Evolutionary conservation across 2,113 vertebrate species (phyloP).

Genomic region (Erythrocebus patas): DNA sequence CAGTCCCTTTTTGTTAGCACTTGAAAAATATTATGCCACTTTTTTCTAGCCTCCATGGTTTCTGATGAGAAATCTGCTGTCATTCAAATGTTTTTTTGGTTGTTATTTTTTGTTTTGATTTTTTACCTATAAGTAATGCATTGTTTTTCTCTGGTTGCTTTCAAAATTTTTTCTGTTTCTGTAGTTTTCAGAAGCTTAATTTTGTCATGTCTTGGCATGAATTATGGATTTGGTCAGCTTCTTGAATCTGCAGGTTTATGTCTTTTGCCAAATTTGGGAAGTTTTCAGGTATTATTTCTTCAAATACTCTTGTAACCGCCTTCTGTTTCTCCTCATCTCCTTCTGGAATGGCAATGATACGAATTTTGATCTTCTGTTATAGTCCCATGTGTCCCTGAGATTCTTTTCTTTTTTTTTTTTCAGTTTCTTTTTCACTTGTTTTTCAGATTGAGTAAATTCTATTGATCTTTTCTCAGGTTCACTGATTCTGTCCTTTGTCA

Average conservation of each 20-base stretch:
- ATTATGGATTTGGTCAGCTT: background rate
- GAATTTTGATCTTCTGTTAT: background rate
- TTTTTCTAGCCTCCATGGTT: background rate
- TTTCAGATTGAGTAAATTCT: background rate
- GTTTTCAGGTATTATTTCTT: background rate
- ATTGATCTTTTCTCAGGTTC: background rate
- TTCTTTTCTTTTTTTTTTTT: background rate
- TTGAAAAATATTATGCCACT: background rate
- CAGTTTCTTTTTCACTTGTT: background rate
- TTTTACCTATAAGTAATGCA: background rate
- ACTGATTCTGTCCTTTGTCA: background rate
- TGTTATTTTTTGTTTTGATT: background rate
- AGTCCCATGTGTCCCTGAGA: background rate
- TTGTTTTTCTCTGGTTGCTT: background rate
- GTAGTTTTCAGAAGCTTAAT: background rate
- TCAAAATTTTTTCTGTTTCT: background rate
- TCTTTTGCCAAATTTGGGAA: background rate
- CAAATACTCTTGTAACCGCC: background rate
- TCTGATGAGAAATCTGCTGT: background rate
- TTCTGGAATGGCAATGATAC: background rate
- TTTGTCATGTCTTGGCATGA: background rate
- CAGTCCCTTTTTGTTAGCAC: background rate
- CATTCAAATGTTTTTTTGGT: background rate
- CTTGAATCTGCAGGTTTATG: background rate
- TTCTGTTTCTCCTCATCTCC: background rate